phyloP scores from a whole-genome alignment of 1,140 invertebrate genomes.

The Harpegnathos saltator region DNA sequence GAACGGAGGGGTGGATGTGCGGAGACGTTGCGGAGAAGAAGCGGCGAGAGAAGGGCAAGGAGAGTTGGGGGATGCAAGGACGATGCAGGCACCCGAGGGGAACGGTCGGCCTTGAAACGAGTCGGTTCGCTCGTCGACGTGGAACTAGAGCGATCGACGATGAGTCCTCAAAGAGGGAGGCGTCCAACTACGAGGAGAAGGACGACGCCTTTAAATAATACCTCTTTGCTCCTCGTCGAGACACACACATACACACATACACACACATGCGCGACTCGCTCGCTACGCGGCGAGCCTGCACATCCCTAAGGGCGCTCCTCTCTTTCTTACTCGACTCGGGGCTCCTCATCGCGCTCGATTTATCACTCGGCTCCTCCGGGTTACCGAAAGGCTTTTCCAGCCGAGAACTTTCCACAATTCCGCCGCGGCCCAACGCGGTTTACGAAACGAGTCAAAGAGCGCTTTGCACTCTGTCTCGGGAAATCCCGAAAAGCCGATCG shows the following conservation, averaged over 20 bases:
- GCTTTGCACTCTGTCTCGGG: not conserved
- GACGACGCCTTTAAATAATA: conserved; percentile 69
- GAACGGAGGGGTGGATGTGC: not conserved
- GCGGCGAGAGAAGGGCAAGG: not conserved
- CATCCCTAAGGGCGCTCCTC: conserved; percentile 27
- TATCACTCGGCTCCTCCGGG: conserved; percentile 26
- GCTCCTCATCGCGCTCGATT: conserved; percentile 10
- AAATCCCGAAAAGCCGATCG: not conserved
- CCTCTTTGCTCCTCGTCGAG: conserved; percentile 29
- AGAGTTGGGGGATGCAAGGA: conserved; percentile 7
- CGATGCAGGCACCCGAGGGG: not conserved
- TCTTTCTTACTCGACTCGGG: not conserved
- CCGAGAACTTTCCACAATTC: conserved; percentile 14
- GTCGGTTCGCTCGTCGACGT: conserved; percentile 62
- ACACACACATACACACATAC: not conserved
- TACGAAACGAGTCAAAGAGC: not conserved
- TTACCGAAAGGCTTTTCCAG: not conserved
- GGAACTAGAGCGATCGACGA: conserved; percentile 67
- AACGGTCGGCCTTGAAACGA: conserved; percentile 70
- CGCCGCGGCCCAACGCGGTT: not conserved
- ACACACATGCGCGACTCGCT: not conserved
- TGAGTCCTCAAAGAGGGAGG: conserved; percentile 63
- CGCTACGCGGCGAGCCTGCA: conserved; percentile 1
- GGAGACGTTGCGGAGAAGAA: not conserved
- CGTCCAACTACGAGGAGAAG: not conserved